phyloP scores from a whole-genome alignment of 2,113 vertebrate species.

The Hiodon tergisus region DNA sequence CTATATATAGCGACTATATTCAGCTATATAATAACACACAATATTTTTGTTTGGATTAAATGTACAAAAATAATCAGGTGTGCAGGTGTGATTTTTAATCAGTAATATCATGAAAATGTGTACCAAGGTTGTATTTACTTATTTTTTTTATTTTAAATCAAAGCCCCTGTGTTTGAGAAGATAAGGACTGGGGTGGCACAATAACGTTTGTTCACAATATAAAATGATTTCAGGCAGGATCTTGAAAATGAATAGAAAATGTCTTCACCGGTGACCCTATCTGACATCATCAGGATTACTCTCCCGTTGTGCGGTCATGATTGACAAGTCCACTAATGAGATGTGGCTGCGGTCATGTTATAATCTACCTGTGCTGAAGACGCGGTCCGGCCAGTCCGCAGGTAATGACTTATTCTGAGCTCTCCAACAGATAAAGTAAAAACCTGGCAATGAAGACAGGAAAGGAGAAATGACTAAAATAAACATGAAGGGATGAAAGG shows the following conservation, averaged over 20 bases:
- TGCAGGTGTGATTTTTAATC: background rate
- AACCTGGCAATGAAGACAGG: slow-evolving; percentile 42
- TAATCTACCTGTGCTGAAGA: slow-evolving; percentile 61
- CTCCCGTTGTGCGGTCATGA: slow-evolving; percentile 51
- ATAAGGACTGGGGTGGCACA: slow-evolving; percentile 19
- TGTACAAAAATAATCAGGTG: background rate
- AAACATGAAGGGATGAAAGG: no score
- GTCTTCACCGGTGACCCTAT: slow-evolving; percentile 61
- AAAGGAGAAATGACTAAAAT: slow-evolving; percentile 55
- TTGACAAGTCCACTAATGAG: slow-evolving; percentile 70
- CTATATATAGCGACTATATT: background rate
- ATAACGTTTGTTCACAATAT: slow-evolving; percentile 52
- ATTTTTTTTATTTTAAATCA: background rate
- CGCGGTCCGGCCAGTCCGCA: slow-evolving; percentile 38
- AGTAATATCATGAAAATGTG: background rate
- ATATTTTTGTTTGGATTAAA: background rate
- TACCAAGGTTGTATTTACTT: background rate
- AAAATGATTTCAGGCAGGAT: slow-evolving; percentile 68
- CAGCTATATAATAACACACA: background rate
- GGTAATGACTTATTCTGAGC: slow-evolving; percentile 53
- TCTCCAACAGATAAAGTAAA: slow-evolving; percentile 43
- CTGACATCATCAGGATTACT: slow-evolving; percentile 48
- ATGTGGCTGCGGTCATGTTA: slow-evolving; percentile 57
- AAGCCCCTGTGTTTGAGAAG: background rate
- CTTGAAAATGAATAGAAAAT: slow-evolving; percentile 69